These are phyloP conservation scores for Nycteola revayana DNA, from an alignment of 2,888 invertebrate species.

Conservation along the genomic window DNA sequence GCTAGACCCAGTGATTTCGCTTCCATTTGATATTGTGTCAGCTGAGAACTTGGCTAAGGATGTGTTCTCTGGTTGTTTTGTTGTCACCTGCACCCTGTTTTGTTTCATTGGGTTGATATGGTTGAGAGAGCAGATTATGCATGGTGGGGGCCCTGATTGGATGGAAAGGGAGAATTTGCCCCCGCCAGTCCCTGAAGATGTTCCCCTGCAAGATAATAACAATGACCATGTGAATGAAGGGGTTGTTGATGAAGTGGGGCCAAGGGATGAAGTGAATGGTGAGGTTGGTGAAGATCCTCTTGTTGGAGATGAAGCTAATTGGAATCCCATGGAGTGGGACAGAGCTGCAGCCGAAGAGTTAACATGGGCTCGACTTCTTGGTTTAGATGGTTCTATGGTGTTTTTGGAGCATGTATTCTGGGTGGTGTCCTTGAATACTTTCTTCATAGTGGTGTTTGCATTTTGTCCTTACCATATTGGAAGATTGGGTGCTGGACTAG, in stretches of 20 bases:
- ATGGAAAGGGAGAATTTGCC: constrained; percentile 87
- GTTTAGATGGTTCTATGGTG: constrained; percentile 97
- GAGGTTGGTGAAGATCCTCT: constrained; percentile 76
- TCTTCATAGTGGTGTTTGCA: constrained; percentile 98
- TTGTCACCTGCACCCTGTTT: constrained; percentile 97
- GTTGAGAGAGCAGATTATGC: constrained; percentile 98
- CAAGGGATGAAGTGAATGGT: constrained; percentile 62
- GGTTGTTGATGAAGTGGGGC: constrained; percentile 51
- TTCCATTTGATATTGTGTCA: constrained; percentile 96
- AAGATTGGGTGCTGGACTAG: constrained; percentile 88
- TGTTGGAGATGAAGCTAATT: constrained; percentile 91
- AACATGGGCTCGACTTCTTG: constrained; percentile 98
- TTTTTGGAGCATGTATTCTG: constrained; percentile 99
- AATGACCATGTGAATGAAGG: constrained; percentile 71
- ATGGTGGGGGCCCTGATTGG: constrained; percentile 99
- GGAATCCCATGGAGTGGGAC: constrained; percentile 99
- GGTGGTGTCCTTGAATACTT: constrained; percentile 98
- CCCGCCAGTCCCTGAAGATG: constrained; percentile 72
- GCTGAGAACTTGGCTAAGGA: constrained; percentile 96
- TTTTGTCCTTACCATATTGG: constrained; percentile 98
- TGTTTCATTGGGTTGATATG: constrained; percentile 98
- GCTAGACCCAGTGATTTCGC: constrained; percentile 90
- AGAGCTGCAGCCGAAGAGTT: constrained; percentile 98
- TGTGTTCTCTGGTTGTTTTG: constrained; percentile 97
- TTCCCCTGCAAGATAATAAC: constrained; percentile 71